Base-by-base conservation (phyloP, 1,140 invertebrate species). In the Leptinotarsa texana region DNA sequence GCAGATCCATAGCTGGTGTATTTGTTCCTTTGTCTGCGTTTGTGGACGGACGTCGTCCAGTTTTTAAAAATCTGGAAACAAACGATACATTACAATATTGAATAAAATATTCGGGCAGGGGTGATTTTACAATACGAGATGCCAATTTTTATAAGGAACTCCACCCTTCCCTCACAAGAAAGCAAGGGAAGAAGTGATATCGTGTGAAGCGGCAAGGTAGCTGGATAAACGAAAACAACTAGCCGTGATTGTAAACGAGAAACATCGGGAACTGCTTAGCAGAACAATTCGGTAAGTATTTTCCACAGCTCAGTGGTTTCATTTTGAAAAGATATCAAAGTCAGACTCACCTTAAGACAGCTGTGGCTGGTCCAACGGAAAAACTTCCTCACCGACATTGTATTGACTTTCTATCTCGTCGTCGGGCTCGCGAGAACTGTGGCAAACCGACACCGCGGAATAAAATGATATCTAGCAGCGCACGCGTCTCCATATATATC, bases 321-420 rank as follows among this genome's bases (percentile, higher is more conserved):
- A 2, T 65, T 65, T 22, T 21, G 18, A 2, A 74, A 74, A 42
- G 47, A 22, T 33, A 72, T 49, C 8, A 27, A 18, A 33, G 33
- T 47, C 49, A 49, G 65, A 80, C 78, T 79, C 73, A 82, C 81
- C 75, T 82, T 80, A 49, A 82, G 72, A 51, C 81, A 82, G 65
- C 80, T 80, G 66, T 79, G 75, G 22, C 80, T 79, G 15, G 78
- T 78, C 74, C 73, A 75, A 11, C 49, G 63, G 63, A 81, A 81
- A 51, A 81, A 78, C 70, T 79, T 81, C 72, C 65, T 80, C 57
- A 81, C 75, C 3, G 80, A 78, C 81, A 82, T 82, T 22, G 51
- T 77, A 51, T 69, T 21, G 24, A 48, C 18, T 18, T 42, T 57
- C 21, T 70, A 49, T 17, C 57, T 22, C 24, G 22, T 18, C 72